Evolutionary conservation across 2,797 vertebrate species (phyloP).

Genomic region (Mormyrops boulengeri): DNA sequence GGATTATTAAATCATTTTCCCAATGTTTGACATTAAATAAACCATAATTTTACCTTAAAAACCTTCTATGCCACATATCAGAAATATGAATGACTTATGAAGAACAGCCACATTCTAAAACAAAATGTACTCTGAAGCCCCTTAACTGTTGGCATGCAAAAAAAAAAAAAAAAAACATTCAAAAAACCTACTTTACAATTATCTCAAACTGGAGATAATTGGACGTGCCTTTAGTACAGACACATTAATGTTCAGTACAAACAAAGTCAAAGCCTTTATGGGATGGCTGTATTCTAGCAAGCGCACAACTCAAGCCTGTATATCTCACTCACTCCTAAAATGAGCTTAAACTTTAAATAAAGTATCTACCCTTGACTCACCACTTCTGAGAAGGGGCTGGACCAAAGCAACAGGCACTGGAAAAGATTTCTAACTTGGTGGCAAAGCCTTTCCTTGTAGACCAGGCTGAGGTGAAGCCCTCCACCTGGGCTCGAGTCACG

Average conservation of each 20-base stretch:
- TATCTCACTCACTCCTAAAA: background rate
- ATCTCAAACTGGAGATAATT: background rate
- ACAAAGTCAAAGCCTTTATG: background rate
- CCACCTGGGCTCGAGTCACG: background rate
- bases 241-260: background rate
- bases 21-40: background rate
- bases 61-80: background rate
- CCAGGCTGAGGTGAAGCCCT: background rate
- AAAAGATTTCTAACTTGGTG: background rate
- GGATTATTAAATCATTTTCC: background rate
- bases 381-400: conserved; percentile 5
- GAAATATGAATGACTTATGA: background rate
- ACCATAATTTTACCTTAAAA: background rate
- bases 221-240: background rate
- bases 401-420: background rate
- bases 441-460: background rate
- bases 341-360: background rate
- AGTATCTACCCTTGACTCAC: background rate
- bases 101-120: background rate
- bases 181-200: background rate
- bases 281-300: background rate
- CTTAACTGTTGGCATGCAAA: background rate
- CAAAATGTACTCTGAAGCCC: background rate
- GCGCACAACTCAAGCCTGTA: background rate
- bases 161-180: background rate